These are phyloP conservation scores for Emmelina monodactyla DNA, from an alignment of 2,888 invertebrate genomes.

Conservation along the genomic window DNA sequence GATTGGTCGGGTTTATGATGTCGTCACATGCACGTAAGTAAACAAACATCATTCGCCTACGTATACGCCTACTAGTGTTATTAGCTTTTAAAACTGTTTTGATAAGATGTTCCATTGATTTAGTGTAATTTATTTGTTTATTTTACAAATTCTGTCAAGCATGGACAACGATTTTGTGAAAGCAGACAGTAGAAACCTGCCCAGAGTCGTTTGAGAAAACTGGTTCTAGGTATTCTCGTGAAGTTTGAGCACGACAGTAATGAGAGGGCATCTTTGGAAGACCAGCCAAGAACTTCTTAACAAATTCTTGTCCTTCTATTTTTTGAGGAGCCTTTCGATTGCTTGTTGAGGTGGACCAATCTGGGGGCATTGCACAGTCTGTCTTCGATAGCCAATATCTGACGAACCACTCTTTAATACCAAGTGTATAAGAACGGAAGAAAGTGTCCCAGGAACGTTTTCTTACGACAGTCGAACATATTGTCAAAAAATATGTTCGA, in stretches of 20 bases:
- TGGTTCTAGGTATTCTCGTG: slow-evolving; percentile 18
- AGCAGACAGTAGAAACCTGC: no score
- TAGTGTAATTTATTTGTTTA: no score
- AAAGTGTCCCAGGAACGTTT: no score
- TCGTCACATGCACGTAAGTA: no score
- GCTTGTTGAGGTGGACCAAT: slow-evolving; percentile 12
- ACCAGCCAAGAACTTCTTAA: slow-evolving; percentile 15
- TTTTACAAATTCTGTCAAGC: no score
- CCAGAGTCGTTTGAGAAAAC: slow-evolving; percentile 14
- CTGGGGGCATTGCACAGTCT: slow-evolving; percentile 9
- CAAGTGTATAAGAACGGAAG: no score
- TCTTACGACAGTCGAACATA: no score
- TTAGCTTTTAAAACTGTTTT: no score
- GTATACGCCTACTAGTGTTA: no score
- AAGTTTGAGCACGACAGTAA: slow-evolving; percentile 12
- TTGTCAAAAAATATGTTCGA: not conserved
- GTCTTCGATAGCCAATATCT: slow-evolving; percentile 6
- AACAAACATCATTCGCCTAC: no score
- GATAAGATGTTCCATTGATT: slow-evolving; percentile 16
- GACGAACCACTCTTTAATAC: slow-evolving; percentile 5
- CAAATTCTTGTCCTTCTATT: slow-evolving; percentile 14
- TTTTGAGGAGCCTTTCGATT: slow-evolving; percentile 15
- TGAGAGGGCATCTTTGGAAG: slow-evolving; percentile 19
- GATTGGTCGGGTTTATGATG: no score
- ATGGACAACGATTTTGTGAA: no score